These are phyloP conservation scores for Callosobruchus maculatus DNA, from an alignment of 2,888 invertebrate species.

Conservation along the genomic window DNA sequence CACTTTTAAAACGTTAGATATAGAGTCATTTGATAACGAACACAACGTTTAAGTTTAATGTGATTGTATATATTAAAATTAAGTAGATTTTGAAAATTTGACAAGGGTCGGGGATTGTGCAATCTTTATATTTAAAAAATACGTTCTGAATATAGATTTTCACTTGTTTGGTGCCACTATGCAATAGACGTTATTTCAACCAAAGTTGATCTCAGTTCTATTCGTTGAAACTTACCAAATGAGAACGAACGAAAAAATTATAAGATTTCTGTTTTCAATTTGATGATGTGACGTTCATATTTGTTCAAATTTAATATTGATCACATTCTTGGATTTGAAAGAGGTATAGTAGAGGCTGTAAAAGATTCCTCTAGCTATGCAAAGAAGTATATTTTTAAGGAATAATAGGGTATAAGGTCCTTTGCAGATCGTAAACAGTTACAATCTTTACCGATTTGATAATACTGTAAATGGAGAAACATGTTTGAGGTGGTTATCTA, in stretches of 20 bases:
- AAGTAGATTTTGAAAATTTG: slow-evolving; percentile 22
- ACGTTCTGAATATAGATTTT: not conserved
- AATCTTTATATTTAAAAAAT: slow-evolving; percentile 25
- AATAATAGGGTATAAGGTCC: not conserved
- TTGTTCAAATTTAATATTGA: not conserved
- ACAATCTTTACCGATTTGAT: too few relatives aligned
- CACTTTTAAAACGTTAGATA: slow-evolving; percentile 6
- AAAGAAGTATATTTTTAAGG: not conserved
- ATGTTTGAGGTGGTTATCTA: too few relatives aligned
- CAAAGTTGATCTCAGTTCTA: not conserved
- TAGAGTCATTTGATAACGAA: slow-evolving; percentile 8
- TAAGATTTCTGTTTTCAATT: not conserved
- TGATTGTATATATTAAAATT: slow-evolving; percentile 22
- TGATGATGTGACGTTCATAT: not conserved
- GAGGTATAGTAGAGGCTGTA: too few relatives aligned
- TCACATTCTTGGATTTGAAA: not conserved
- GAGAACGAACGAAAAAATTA: not conserved
- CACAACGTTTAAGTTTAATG: slow-evolving; percentile 5
- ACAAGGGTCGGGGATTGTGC: slow-evolving; percentile 39
- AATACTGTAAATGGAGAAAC: too few relatives aligned
- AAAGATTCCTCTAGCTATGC: too few relatives aligned
- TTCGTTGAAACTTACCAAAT: not conserved
- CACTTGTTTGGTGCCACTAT: not conserved
- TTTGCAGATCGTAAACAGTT: not conserved
- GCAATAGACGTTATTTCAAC: not conserved